Conservation (phyloP, 2,797 vertebrate species). For the Tapera naevia region DNA sequence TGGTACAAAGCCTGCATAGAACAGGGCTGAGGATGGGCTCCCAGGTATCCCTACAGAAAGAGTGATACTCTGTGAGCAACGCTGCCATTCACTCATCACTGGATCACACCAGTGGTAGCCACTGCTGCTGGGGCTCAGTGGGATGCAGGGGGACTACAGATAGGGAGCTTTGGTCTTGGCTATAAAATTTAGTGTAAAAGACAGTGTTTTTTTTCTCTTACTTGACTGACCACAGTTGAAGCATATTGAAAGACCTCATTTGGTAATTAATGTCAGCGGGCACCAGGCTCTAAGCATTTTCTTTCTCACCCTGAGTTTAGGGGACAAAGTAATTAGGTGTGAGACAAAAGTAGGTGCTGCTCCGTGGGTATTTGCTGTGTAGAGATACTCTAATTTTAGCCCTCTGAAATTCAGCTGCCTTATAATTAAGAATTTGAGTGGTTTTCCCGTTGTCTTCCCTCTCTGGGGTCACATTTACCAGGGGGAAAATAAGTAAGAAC, state of each 20-base stretch:
- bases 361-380: background rate
- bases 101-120: background rate
- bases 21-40: background rate
- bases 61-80: accelerated
- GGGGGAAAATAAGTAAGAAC: background rate
- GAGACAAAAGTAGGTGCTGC: background rate
- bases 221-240: background rate
- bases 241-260: no score
- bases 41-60: background rate
- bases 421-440: conserved; percentile 1
- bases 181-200: background rate
- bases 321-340: background rate
- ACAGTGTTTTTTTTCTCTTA: background rate
- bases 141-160: background rate
- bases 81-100: accelerated
- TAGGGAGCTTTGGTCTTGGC: background rate
- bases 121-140: accelerated
- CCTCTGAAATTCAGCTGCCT: background rate
- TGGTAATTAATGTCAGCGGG: no score
- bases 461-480: background rate
- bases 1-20: background rate
- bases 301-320: background rate
- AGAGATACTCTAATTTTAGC: background rate
- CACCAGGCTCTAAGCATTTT: background rate
- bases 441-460: background rate